These are phyloP conservation scores for Ormyrus thymus DNA, from an alignment of 2,888 invertebrate species.

Conservation along the genomic window DNA sequence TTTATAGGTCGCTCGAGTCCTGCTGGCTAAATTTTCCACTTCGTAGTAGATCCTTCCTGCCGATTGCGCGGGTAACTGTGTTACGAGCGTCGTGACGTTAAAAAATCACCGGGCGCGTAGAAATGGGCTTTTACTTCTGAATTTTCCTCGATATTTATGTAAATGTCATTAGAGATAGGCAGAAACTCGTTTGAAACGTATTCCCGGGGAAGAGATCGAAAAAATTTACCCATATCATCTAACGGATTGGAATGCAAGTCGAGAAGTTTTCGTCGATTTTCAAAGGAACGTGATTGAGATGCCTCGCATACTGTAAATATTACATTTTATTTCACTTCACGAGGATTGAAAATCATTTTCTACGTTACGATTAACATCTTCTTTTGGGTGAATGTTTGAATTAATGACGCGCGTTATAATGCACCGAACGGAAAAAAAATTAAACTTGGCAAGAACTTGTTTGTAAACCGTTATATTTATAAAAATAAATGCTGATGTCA, in stretches of 20 bases:
- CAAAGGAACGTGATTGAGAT: slow-evolving; percentile 9
- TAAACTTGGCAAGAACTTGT: too few species aligned
- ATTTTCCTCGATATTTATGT: slow-evolving; percentile 5
- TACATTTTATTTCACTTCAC: neutral
- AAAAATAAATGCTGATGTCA: too few species aligned
- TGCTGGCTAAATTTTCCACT: too few species aligned
- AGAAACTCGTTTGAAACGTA: slow-evolving; percentile 25
- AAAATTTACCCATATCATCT: slow-evolving; percentile 7
- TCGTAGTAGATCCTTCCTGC: too few species aligned
- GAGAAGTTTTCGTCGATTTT: neutral
- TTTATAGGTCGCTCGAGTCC: too few species aligned
- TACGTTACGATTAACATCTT: too few species aligned
- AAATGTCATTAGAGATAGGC: slow-evolving; percentile 12
- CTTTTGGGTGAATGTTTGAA: too few species aligned
- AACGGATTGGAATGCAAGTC: slow-evolving; percentile 5
- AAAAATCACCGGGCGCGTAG: neutral
- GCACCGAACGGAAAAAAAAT: too few species aligned
- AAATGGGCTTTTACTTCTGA: neutral
- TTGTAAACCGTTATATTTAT: too few species aligned
- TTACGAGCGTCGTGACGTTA: neutral
- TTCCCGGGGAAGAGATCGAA: neutral
- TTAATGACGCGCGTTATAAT: too few species aligned
- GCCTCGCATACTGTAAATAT: neutral
- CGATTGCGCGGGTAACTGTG: too few species aligned
- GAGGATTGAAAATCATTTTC: too few species aligned